These are phyloP conservation scores for Plutella xylostella DNA, from an alignment of 2,888 invertebrate species.

Conservation along the genomic window DNA sequence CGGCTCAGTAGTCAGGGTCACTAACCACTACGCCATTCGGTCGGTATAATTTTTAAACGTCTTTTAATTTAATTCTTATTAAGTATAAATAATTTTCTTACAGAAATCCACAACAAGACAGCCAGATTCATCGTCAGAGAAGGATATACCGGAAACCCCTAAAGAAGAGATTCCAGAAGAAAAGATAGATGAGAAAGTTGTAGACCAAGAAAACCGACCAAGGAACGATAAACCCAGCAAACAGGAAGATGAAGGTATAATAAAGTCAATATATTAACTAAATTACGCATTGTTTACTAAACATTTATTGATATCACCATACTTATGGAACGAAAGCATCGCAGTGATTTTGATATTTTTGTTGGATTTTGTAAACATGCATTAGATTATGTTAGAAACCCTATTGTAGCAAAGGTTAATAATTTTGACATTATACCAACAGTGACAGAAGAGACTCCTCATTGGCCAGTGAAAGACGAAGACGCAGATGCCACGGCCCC, in stretches of 20 bases:
- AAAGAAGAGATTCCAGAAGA: conserved; percentile 41
- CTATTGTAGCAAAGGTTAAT: neutral
- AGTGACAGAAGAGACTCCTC: conserved; percentile 48
- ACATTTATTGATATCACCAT: no score
- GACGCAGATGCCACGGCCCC: conserved; percentile 41
- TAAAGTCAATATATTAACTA: no score
- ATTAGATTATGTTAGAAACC: no score
- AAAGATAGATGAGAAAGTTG: conserved; percentile 39
- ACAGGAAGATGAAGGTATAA: conserved; percentile 41
- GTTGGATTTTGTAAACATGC: no score
- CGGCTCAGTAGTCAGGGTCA: no score
- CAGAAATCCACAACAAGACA: conserved; percentile 57
- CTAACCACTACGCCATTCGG: no score
- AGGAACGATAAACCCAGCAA: conserved; percentile 45
- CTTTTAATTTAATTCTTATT: no score
- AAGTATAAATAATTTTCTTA: conserved; percentile 18
- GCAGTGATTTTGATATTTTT: no score
- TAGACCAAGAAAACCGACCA: conserved; percentile 33
- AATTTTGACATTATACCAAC: conserved; percentile 21
- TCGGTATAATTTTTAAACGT: conserved; percentile 1
- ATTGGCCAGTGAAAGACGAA: conserved; percentile 53
- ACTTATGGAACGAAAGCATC: no score
- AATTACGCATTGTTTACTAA: no score
- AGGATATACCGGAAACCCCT: conserved; percentile 38
- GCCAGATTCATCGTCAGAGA: conserved; percentile 55